These are phyloP conservation scores for Archegozetes longisetosus DNA, from an alignment of 1,140 invertebrate genomes.

Conservation along the genomic window DNA sequence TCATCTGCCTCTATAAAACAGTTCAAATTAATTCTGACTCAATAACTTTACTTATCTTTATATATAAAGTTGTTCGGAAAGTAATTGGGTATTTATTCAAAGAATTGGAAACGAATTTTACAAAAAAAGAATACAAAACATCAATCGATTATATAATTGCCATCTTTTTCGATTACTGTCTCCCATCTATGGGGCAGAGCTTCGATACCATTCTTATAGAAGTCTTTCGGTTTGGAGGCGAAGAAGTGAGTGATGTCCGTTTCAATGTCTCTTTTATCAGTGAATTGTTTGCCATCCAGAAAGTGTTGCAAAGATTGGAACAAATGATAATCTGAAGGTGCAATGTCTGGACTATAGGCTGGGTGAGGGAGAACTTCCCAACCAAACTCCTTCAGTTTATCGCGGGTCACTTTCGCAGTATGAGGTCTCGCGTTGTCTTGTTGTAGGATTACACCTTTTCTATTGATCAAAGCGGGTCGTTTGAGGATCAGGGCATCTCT, in stretches of 20 bases:
- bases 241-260: neutral
- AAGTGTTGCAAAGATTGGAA: slow-evolving; percentile 21
- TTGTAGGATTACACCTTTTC: slow-evolving; percentile 3
- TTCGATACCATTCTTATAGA: neutral
- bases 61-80: too few relatives aligned
- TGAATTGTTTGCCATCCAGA: neutral
- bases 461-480: neutral
- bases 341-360: slow-evolving; percentile 31
- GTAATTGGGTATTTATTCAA: too few relatives aligned
- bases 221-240: neutral
- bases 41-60: too few relatives aligned
- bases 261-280: neutral
- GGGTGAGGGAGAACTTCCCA: slow-evolving; percentile 33
- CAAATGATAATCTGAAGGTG: slow-evolving; percentile 30
- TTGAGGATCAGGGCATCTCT: slow-evolving; percentile 4
- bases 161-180: too few relatives aligned
- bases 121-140: too few relatives aligned
- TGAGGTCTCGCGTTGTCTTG: too few relatives aligned
- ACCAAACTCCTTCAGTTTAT: slow-evolving; percentile 25
- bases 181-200: neutral
- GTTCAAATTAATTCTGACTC: too few relatives aligned
- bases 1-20: too few relatives aligned
- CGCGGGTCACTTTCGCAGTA: too few relatives aligned
- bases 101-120: too few relatives aligned
- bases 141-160: too few relatives aligned